Conservation (phyloP, 1,140 invertebrate genomes). For the Protaetia brevitarsis region DNA sequence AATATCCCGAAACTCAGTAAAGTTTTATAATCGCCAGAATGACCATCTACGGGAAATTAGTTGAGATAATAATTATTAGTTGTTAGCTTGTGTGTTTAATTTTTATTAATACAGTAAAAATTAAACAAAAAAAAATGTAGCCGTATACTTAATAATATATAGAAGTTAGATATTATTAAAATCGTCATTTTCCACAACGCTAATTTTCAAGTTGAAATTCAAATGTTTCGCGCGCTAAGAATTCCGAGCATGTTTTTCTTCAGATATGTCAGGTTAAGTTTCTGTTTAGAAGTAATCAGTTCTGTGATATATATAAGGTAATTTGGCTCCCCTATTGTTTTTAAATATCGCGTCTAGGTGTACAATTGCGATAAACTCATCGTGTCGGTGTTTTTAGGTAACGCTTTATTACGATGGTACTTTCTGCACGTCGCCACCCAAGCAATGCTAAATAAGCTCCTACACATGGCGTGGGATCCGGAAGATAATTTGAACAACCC, state of each 20-base stretch:
- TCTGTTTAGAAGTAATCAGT: not conserved
- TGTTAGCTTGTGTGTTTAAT: not conserved
- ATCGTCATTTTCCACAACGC: too few relatives aligned
- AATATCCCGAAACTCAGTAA: not conserved
- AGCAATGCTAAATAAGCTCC: not conserved
- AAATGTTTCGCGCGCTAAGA: not conserved
- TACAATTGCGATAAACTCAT: too few relatives aligned
- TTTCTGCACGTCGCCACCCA: not conserved
- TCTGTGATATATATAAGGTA: slow-evolving; percentile 9
- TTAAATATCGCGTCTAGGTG: too few relatives aligned
- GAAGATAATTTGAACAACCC: not conserved
- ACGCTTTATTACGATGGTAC: not conserved
- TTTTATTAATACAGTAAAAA: too few relatives aligned
- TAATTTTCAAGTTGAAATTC: not conserved
- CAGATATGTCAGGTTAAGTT: not conserved
- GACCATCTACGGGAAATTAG: slow-evolving; percentile 4
- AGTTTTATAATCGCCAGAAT: not conserved
- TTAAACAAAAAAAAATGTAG: too few relatives aligned
- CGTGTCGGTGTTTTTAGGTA: too few relatives aligned
- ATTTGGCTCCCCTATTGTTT: not conserved
- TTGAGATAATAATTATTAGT: not conserved
- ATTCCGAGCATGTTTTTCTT: not conserved
- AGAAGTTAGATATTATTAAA: too few relatives aligned
- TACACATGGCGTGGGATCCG: slow-evolving; percentile 4
- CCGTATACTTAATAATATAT: too few relatives aligned